Conservation (phyloP, 2,888 invertebrate genomes). For the Hypomecis punctinalis region DNA sequence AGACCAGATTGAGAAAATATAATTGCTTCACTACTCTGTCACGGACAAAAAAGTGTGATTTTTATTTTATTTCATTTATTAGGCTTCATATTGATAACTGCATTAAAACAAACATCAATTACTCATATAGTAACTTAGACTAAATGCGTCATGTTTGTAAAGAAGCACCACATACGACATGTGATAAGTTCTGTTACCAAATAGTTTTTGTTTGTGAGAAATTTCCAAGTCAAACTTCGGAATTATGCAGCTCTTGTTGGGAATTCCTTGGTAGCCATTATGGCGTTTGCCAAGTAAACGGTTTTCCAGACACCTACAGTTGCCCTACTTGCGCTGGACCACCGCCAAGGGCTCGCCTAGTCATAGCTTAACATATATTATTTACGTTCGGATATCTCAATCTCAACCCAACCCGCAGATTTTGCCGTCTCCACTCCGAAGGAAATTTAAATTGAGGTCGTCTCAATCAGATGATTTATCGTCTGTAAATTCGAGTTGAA, state of each 20-base stretch:
- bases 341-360: conserved; percentile 71
- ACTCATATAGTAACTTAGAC: too few species aligned
- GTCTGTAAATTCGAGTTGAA: conserved; percentile 44
- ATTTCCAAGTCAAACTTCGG: conserved; percentile 8
- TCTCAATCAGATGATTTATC: conserved; percentile 46
- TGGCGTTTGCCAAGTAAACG: conserved; percentile 77
- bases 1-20: too few species aligned
- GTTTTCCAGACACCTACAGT: conserved; percentile 69
- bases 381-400: conserved; percentile 58
- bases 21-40: too few species aligned
- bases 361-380: conserved; percentile 58
- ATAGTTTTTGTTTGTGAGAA: background rate
- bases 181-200: background rate
- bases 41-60: background rate
- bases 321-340: conserved; percentile 77
- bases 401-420: conserved; percentile 48
- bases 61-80: too few species aligned
- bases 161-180: too few species aligned
- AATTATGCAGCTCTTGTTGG: conserved; percentile 42
- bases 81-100: too few species aligned
- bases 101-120: too few species aligned
- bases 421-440: conserved; percentile 38
- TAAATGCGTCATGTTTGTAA: too few species aligned
- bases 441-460: conserved; percentile 42
- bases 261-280: conserved; percentile 71